Percentiles rank a stretch among this genome's conserved stretches.
Evolutionary conservation across 64 coral and sea anemone species (phyloP).

Genomic region (Catalaphyllia jardinei): DNA sequence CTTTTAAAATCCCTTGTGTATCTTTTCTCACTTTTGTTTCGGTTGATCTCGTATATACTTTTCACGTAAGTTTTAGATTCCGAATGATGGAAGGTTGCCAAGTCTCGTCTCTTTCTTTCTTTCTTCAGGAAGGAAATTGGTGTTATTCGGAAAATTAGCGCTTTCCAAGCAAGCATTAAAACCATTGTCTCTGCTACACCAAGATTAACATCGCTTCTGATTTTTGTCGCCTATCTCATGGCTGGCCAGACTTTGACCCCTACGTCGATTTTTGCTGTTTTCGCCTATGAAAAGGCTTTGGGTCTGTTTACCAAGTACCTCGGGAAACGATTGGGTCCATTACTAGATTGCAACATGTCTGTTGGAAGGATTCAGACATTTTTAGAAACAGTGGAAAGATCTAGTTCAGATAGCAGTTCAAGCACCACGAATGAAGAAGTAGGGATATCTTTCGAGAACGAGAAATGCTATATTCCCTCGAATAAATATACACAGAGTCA

Average conservation of each 20-base stretch:
- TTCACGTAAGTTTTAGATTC: too few species aligned
- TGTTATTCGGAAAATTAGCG: neutral
- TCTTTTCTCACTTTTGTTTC: too few species aligned
- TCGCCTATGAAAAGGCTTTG: neutral
- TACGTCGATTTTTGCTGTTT: neutral
- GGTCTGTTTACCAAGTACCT: neutral
- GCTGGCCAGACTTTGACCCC: neutral
- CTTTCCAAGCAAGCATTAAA: neutral
- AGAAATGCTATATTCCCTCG: neutral
- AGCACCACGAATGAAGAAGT: neutral
- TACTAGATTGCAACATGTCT: slow-evolving; percentile 10
- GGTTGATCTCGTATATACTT: too few species aligned
- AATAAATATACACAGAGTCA: neutral
- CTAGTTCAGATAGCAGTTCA: neutral
- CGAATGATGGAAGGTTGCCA: neutral
- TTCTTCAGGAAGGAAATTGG: neutral
- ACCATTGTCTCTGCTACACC: neutral
- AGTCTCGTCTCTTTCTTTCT: neutral
- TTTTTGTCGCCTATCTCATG: neutral
- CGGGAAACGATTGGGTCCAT: neutral
- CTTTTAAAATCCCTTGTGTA: too few species aligned
- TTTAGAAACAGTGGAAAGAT: neutral
- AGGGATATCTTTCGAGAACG: neutral
- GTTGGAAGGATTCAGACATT: neutral
- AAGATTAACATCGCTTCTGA: neutral